Conservation (phyloP, 2,888 invertebrate species). For the Aspidiotus rigidus region DNA sequence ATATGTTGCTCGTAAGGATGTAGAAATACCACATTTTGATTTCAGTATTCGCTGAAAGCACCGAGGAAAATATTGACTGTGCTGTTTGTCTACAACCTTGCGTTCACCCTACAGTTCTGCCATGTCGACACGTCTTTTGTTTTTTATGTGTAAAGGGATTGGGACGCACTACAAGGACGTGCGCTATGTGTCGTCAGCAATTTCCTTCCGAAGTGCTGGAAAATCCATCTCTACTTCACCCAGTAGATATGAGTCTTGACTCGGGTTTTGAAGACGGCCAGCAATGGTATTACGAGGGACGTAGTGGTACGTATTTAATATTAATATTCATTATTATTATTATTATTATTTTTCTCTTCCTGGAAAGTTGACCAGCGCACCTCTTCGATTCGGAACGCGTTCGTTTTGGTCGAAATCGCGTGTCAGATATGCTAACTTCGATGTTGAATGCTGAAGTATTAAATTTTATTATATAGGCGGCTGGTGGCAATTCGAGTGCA, state of each 20-base stretch:
- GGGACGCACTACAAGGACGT: conserved; percentile 72
- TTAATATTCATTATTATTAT: neutral
- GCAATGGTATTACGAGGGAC: conserved; percentile 94
- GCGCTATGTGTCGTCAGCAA: conserved; percentile 86
- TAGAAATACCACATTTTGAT: neutral
- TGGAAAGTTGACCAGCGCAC: too few species aligned
- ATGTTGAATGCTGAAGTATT: neutral
- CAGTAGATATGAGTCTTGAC: conserved; percentile 45
- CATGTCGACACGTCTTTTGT: conserved; percentile 92
- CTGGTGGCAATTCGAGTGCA: conserved; percentile 96
- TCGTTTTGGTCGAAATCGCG: too few species aligned
- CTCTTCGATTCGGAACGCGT: too few species aligned
- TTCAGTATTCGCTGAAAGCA: conserved; percentile 18
- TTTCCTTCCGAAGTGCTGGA: conserved; percentile 84
- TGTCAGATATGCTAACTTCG: too few species aligned
- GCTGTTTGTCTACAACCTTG: conserved; percentile 85
- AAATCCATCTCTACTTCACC: conserved; percentile 63
- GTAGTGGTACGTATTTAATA: conserved; percentile 59
- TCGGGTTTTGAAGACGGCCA: conserved; percentile 54
- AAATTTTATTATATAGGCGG: conserved; percentile 49
- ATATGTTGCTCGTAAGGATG: too few species aligned
- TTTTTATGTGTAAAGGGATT: conserved; percentile 92
- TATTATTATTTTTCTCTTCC: too few species aligned
- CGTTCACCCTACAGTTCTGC: conserved; percentile 83
- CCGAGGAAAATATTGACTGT: conserved; percentile 51